These are phyloP conservation scores for Scopus umbretta DNA, from an alignment of 2,113 vertebrate genomes.

Conservation along the genomic window DNA sequence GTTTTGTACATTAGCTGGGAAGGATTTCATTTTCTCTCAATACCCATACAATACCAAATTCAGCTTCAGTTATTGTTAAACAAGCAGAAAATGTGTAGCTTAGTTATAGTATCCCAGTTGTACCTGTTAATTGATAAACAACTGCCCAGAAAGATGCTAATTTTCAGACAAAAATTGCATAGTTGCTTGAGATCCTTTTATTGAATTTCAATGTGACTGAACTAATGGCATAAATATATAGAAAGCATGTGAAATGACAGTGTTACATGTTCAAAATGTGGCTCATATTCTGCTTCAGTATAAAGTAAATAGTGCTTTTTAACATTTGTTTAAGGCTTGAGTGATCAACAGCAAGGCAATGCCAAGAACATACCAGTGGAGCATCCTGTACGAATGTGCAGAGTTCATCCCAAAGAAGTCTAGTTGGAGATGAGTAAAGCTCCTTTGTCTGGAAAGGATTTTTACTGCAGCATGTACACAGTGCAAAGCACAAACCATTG, in stretches of 20 bases:
- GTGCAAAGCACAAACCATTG: not conserved
- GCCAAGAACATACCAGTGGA: not conserved
- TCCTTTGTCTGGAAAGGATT: not conserved
- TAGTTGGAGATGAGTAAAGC: not conserved
- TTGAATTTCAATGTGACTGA: not conserved
- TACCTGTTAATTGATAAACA: conserved; percentile 2
- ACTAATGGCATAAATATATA: not conserved
- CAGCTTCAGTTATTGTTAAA: not conserved
- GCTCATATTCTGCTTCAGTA: not conserved
- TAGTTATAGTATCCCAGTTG: not conserved
- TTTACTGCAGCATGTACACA: not conserved
- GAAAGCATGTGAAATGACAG: not conserved
- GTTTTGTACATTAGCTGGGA: not conserved
- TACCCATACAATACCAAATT: not conserved
- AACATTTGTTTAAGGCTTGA: not conserved
- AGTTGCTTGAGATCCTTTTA: not conserved
- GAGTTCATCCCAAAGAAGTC: not conserved
- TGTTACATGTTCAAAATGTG: not conserved
- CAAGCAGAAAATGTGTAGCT: not conserved
- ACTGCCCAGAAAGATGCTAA: not conserved
- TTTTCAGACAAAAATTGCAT: not conserved
- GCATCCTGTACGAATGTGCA: not conserved
- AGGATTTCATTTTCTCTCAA: not conserved
- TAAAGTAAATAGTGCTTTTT: not conserved
- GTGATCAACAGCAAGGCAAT: not conserved